Conservation (phyloP, 2,113 vertebrate genomes). For the Calypte anna region DNA sequence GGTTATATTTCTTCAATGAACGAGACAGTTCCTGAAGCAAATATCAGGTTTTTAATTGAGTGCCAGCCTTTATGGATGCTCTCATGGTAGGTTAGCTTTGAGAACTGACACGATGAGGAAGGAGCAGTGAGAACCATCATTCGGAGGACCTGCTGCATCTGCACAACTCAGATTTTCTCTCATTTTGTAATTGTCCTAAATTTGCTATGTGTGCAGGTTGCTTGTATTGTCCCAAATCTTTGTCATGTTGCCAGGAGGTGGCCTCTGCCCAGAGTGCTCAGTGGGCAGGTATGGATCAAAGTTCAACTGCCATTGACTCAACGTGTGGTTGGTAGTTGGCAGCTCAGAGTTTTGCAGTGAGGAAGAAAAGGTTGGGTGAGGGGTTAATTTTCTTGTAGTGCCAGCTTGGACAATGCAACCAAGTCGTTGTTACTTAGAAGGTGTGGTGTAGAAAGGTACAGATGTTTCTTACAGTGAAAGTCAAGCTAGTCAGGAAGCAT, state of each 20-base stretch:
- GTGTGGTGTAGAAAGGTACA: background rate
- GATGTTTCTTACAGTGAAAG: background rate
- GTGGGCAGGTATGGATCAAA: background rate
- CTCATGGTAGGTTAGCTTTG: background rate
- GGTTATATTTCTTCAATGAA: background rate
- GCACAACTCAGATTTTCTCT: background rate
- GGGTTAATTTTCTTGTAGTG: background rate
- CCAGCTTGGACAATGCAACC: background rate
- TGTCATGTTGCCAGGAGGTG: background rate
- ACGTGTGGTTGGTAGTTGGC: background rate
- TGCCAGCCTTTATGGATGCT: background rate
- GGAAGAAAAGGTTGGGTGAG: background rate
- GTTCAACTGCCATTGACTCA: background rate
- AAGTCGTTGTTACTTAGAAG: background rate
- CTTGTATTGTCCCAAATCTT: background rate
- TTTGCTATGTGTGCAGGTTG: background rate
- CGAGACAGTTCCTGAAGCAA: background rate
- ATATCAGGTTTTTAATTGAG: background rate
- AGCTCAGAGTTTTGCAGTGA: background rate
- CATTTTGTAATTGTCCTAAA: accelerated
- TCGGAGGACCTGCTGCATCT: background rate
- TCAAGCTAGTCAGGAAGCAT: no score
- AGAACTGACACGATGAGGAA: background rate
- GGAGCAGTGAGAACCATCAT: background rate
- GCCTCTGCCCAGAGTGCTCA: background rate